Base-by-base conservation (phyloP, 2,888 invertebrate species). In the Scotopteryx bipunctaria region DNA sequence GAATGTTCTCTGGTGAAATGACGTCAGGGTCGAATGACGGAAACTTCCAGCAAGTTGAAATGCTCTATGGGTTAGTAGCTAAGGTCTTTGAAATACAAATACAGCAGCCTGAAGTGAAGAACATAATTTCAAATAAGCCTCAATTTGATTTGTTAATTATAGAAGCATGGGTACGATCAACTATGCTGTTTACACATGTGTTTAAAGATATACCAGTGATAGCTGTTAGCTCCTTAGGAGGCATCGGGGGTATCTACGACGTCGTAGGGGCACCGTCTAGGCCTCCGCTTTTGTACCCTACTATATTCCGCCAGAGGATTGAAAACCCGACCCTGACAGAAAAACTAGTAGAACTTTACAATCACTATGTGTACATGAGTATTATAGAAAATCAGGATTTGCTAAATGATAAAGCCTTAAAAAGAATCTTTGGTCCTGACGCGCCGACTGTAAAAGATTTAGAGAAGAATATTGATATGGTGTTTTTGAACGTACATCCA, bases 401-500 rank as follows among this genome's bases (percentile, higher is more conserved):
- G 2, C 33, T 13, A 1, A n/a, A 36, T 8, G 23, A 49, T 31
- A 35, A 19, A 5, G 1, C 48, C n/a, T 5, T 48, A 2, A 56
- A 46, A 14, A 51, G 6, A 32, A 21, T 59, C 1, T 40, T 59
- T n/a, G 59, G 59, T 3, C 38, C 41, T 5, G 48, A 56, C n/a
- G 40, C 42, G 1, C 55, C 59, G 2, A 6, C 43, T 0, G 31
- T 54, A 0, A 27, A 5, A 3, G 54, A 54, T 2, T 19, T 59
- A 16, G 42, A 54, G 11, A 59, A 55, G 1, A 55, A 51, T 38
- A n/a, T 60, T 1, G 58, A 63, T 13, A 47, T 63, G 60, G 13
- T 63, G 8, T 59, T 60, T 16, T 35, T 70, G 15, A 74, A 71
- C 47, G 49, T 65, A 2, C 59, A 69, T 58, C 67, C 69, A 0